Evolutionary conservation across 2,888 invertebrate genomes (phyloP).

Genomic region (Vandiemenella viatica): DNA sequence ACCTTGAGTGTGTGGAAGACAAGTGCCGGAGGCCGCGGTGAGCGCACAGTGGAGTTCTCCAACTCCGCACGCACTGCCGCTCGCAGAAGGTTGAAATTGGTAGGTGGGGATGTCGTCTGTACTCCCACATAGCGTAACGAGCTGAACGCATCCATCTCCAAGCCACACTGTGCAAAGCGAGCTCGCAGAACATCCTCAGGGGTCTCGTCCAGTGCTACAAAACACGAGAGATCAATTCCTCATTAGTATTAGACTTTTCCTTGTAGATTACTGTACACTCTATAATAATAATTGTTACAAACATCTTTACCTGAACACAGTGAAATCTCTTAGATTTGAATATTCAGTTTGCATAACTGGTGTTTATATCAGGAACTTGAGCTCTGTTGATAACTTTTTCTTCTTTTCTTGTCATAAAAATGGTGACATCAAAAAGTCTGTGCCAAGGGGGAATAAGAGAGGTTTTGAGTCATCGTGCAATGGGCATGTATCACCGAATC

Average conservation of each 20-base stretch:
- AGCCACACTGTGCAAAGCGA: constrained; percentile 43
- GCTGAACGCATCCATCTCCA: constrained; percentile 55
- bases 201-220: constrained; percentile 30
- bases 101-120: constrained; percentile 35
- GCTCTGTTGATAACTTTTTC: too few relatives aligned
- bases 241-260: too few relatives aligned
- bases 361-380: too few relatives aligned
- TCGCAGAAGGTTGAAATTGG: constrained; percentile 44
- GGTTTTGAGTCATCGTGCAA: too few relatives aligned
- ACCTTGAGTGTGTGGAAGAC: constrained; percentile 54
- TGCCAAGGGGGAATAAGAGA: too few relatives aligned
- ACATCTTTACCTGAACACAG: too few relatives aligned
- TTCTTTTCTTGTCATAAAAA: too few relatives aligned
- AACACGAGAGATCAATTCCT: constrained; percentile 10
- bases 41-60: constrained; percentile 52
- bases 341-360: too few relatives aligned
- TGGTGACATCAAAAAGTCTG: too few relatives aligned
- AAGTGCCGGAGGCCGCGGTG: constrained; percentile 47
- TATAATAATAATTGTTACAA: too few relatives aligned
- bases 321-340: too few relatives aligned
- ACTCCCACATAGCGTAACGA: constrained; percentile 53
- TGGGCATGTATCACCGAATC: too few relatives aligned
- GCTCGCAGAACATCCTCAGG: constrained; percentile 45
- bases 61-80: constrained; percentile 44
- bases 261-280: constrained; percentile 6